Conservation (phyloP, 2,797 vertebrate species). For the Distichodus sexfasciatus region DNA sequence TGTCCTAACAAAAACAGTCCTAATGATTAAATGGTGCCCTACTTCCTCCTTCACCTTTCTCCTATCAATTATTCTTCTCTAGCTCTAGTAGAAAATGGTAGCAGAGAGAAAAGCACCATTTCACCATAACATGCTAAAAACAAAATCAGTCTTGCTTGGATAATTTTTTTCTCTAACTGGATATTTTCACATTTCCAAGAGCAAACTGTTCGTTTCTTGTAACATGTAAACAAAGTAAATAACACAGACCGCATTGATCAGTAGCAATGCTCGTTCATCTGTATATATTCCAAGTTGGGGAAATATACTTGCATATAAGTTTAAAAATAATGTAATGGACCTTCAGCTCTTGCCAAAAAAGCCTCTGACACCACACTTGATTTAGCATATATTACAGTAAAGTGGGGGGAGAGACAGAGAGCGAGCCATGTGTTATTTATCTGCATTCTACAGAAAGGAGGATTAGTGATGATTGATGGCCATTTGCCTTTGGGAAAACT, state of each 20-base stretch:
- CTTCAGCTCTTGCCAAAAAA: conserved; percentile 50
- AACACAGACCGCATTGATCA: conserved; percentile 6
- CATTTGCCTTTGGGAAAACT: conserved; percentile 55
- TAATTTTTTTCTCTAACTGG: conserved; percentile 4
- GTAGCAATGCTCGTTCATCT: conserved; percentile 30
- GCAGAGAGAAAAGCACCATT: not conserved
- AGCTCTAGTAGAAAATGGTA: conserved; percentile 28
- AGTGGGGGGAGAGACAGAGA: conserved; percentile 25
- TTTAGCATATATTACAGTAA: conserved; percentile 60
- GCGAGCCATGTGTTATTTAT: conserved; percentile 58
- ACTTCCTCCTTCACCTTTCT: conserved; percentile 17
- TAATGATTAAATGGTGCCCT: conserved; percentile 50
- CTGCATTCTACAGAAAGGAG: conserved; percentile 61
- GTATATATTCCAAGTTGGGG: conserved; percentile 38
- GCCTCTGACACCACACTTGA: conserved; percentile 53
- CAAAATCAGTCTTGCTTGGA: conserved; percentile 18
- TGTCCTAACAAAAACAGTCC: conserved; percentile 50
- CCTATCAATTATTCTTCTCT: conserved; percentile 50
- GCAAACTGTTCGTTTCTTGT: conserved; percentile 27
- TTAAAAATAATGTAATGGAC: conserved; percentile 54
- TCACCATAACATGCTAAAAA: conserved; percentile 30
- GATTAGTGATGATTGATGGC: conserved; percentile 61
- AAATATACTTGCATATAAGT: conserved; percentile 54
- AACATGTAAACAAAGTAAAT: conserved; percentile 11
- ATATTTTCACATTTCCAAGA: conserved; percentile 15